Base-by-base conservation (phyloP, 1,140 invertebrate genomes). In the Oncopeltus fasciatus region DNA sequence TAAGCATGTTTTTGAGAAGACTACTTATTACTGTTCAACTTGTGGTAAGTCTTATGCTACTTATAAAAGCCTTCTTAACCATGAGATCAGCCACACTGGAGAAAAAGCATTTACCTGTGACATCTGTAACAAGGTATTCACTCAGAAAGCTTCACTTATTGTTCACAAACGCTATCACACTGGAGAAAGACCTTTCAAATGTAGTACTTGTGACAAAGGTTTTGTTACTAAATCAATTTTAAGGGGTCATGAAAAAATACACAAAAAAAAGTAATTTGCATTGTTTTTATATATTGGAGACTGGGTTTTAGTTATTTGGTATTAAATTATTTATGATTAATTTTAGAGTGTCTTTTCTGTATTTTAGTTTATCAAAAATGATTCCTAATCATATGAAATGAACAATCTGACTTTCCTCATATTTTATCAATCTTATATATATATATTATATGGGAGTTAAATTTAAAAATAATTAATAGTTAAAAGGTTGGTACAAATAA, bases 91-190 rank as follows among this genome's bases (percentile, higher is more conserved):
- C 16, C 74, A 75, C 51, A 74, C 74, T 0, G 73, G 72, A 1
- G 72, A 75, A 46, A 71, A 68, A 46, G 74, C 74, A 0, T 75
- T 72, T 51, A 66, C 67, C n/a, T 76, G 74, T 47, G 65, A 69
- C n/a, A 69, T 79, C 9, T 83, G 81, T 66, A 69, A 51, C 2
- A 59, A 64, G 58, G 38, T 27, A 8, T 64, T 64, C 57, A 51
- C 63, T 16, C 46, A 60, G 24, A 38, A 26, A 21, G 76, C 74
- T 14, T 74, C 74, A 0, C 68, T 78, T 26, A 76, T 74, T 1
- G 77, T 77, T 21, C 77, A 78, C 63, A 71, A 72, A 64, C 70
- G 77, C 3, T 73, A 74, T 0, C 77, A 78, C 62, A 85, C 83
- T 1, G 79, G 79, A 1, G 75, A 80, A 58, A 62, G 75, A 67